Evolutionary conservation across 2,113 vertebrate species (phyloP).

Genomic region (Protomyctophum bolini): DNA sequence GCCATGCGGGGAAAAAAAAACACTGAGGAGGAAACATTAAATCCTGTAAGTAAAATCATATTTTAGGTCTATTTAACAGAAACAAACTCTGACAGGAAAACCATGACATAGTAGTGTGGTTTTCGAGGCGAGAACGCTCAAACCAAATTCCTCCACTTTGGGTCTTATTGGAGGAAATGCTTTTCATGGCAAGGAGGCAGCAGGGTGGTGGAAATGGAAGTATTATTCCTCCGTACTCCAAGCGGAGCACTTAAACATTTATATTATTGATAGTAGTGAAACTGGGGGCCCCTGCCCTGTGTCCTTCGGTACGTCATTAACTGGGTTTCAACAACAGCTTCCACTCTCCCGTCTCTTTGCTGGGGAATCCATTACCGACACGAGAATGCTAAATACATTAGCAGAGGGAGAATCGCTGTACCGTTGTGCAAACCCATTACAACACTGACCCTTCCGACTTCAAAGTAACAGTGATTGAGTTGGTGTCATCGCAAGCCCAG

Average conservation of each 20-base stretch:
- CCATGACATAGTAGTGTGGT: slow-evolving; percentile 62
- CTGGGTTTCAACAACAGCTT: slow-evolving; percentile 65
- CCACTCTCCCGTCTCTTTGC: slow-evolving; percentile 49
- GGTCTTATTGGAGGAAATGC: slow-evolving; percentile 62
- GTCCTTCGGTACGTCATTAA: slow-evolving; percentile 72
- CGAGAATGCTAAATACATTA: slow-evolving; percentile 75
- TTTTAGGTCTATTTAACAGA: slow-evolving; percentile 61
- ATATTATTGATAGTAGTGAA: slow-evolving; percentile 77
- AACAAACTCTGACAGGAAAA: slow-evolving; percentile 68
- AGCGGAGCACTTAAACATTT: slow-evolving; percentile 75
- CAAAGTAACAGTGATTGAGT: slow-evolving; percentile 76
- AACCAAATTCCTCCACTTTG: slow-evolving; percentile 64
- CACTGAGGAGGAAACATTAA: slow-evolving; percentile 63
- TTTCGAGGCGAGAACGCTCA: slow-evolving; percentile 54
- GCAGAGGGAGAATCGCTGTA: slow-evolving; percentile 69
- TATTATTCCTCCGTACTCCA: slow-evolving; percentile 74
- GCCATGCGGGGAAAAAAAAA: slow-evolving; percentile 45
- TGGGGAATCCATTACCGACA: slow-evolving; percentile 74
- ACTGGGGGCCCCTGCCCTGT: slow-evolving; percentile 66
- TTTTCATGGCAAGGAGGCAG: slow-evolving; percentile 56
- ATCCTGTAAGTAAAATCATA: slow-evolving; percentile 72
- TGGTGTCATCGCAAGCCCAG: slow-evolving; percentile 70
- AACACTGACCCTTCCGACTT: slow-evolving; percentile 72
- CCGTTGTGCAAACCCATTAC: slow-evolving; percentile 73
- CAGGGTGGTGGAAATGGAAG: slow-evolving; percentile 67